Evolutionary conservation across 2,888 invertebrate species (phyloP).

Genomic region (Tetramorium bicarinatum): DNA sequence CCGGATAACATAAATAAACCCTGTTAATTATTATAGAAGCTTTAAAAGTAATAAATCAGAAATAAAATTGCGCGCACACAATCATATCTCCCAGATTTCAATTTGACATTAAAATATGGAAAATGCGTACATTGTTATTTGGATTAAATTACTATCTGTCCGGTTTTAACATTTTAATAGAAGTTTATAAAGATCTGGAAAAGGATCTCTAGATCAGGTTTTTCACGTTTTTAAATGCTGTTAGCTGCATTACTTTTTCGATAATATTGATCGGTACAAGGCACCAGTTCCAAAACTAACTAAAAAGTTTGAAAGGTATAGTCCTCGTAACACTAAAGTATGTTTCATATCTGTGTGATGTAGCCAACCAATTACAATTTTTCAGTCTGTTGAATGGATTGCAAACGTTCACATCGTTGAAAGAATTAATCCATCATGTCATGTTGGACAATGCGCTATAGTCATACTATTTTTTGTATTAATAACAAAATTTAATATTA

Average conservation of each 20-base stretch:
- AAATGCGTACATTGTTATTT: not conserved
- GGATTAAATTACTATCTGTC: not conserved
- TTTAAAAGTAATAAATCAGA: slow-evolving; percentile 25
- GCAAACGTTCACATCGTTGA: not conserved
- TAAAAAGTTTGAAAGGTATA: not conserved
- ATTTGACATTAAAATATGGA: slow-evolving; percentile 5
- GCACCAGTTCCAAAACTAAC: not conserved
- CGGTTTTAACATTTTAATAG: slow-evolving; percentile 15
- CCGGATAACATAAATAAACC: not conserved
- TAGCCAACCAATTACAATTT: slow-evolving; percentile 6
- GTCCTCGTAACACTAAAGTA: not conserved
- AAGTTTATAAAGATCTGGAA: slow-evolving; percentile 11
- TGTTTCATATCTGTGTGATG: not conserved
- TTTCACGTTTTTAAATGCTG: slow-evolving; percentile 32
- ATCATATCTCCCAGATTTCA: slow-evolving; percentile 29
- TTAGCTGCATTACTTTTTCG: slow-evolving; percentile 6
- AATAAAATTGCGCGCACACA: slow-evolving; percentile 1
- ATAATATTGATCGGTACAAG: not conserved
- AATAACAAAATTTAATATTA: not conserved
- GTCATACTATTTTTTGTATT: not conserved
- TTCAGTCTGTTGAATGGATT: slow-evolving; percentile 2
- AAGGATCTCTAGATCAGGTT: not conserved
- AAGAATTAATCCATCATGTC: slow-evolving; percentile 11
- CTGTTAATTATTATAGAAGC: not conserved
- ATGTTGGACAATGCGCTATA: not conserved